Base-by-base conservation (phyloP, 1,140 invertebrate species). In the Ylistrum balloti region DNA sequence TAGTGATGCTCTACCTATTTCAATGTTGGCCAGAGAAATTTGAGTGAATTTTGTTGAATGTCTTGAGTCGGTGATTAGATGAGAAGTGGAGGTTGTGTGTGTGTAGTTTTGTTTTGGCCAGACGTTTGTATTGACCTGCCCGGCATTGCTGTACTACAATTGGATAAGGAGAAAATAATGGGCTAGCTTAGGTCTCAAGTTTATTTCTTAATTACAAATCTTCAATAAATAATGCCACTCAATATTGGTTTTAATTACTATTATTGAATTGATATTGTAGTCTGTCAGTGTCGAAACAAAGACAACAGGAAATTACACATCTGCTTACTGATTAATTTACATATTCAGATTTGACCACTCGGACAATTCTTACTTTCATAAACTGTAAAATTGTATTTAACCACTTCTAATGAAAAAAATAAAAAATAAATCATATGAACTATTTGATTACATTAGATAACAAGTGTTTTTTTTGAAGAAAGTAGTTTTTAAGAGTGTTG, bases 161-260 rank as follows among this genome's bases (percentile, higher is more conserved):
- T 74, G 56, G 56, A 74, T 74, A 74, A 74, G 56, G 56, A 74
- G 56, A 74, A 74, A 74, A 74, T 74, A 74, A 74, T 28, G 56
- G 56, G 56, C 56, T 74, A 74, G 56, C 56, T 74, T 74, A 74
- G 56, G 56, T 74, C 56, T 74, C 56, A 74, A 74, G 28, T 74
- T 74, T 74, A 74, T 74, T 74, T 74, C 56, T 74, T 74, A 74
- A 74, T 74, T 74, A 74, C 56, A 74, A 74, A 74, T 74, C 56
- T 74, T 74, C 56, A 74, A 74, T 74, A 74, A 74, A 74, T 74
- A 74, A 74, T 74, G 56, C n/a, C 56, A 74, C 56, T 74, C 56
- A 9, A 74, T 74, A 74, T 74, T 74, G 56, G 56, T 74, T 74
- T 74, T 74, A 74, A 74, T 74, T 74, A 74, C 56, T 74, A 74